Base-by-base conservation (phyloP, 2,888 invertebrate genomes). In the Chouioia cunea region DNA sequence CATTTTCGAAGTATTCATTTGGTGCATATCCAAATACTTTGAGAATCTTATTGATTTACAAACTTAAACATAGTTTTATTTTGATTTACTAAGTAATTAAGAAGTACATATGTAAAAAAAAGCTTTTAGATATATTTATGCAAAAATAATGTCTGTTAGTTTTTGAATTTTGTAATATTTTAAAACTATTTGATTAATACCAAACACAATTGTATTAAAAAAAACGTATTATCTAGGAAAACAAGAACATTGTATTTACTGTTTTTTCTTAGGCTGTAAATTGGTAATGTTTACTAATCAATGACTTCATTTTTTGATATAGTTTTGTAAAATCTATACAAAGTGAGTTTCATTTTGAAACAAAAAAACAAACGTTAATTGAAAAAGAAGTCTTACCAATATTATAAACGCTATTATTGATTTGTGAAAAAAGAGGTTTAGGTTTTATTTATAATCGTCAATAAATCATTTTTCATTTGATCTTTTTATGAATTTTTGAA, bases 91-190 rank as follows among this genome's bases (percentile, higher is more conserved):
- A 70, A 63, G 63, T 53, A 70, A 70, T 67, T 67, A 67, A 70
- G 27, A 65, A 67, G 36, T 67, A 73, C 67, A 60, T 67, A 27
- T 73, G 64, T 70, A 70, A 70, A 69, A 65, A 57, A 70, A 73
- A 70, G 63, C 66, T 64, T 73, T 67, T 64, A 66, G 64, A 70
- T 70, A 67, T 70, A 73, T 67, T 70, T 64, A 73, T 67, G 73
- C 70, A 52, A 70, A 73, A 70, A 73, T 71, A 71, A 64, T 69
- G 57, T 70, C 64, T 73, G 73, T 73, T 73, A 58, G 56, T 70
- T 70, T 73, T 70, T 73, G 59, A 66, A 73, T 65, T 56, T 73
- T 69, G 65, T 63, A 69, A 65, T 73, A 66, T 73, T 73, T 73
- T 67, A 64, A 73, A 73, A 65, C 46, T 73, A 70, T 73, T 69